Percentiles rank a stretch among this genome's conserved stretches.
Evolutionary conservation across 2,888 invertebrate genomes (phyloP).

Genomic region (Pheosia gnoma): DNA sequence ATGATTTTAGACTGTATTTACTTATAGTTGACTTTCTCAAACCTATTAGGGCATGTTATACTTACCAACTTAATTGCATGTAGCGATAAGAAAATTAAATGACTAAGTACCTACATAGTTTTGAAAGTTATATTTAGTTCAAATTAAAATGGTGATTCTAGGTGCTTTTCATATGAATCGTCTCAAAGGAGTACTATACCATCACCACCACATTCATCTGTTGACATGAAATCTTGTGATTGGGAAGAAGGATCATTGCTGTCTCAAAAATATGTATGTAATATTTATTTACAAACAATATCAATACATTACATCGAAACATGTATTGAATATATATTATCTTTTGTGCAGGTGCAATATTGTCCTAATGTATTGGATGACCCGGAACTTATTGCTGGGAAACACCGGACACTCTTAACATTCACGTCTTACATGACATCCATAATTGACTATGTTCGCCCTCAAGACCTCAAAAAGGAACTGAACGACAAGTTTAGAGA

Average conservation of each 20-base stretch:
- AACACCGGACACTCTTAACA: conserved; percentile 93
- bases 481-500: conserved; percentile 98
- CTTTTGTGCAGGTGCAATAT: conserved; percentile 83
- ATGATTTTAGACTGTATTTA: conserved; percentile 14
- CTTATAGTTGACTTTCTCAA: neutral
- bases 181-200: conserved; percentile 84
- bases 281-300: neutral
- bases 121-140: conserved; percentile 13
- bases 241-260: conserved; percentile 77
- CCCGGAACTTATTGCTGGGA: conserved; percentile 95
- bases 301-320: neutral
- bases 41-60: neutral
- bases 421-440: conserved; percentile 97
- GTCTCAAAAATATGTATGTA: conserved; percentile 73
- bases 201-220: conserved; percentile 73
- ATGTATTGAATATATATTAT: neutral
- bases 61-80: neutral
- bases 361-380: conserved; percentile 96
- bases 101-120: conserved; percentile 12
- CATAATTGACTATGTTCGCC: conserved; percentile 97
- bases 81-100: conserved; percentile 19
- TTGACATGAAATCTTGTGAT: conserved; percentile 77
- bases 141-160: conserved; percentile 52
- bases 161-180: conserved; percentile 90
- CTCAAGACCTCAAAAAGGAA: conserved; percentile 97